Conservation (phyloP, 2,797 vertebrate species). For the Menidia menidia region DNA sequence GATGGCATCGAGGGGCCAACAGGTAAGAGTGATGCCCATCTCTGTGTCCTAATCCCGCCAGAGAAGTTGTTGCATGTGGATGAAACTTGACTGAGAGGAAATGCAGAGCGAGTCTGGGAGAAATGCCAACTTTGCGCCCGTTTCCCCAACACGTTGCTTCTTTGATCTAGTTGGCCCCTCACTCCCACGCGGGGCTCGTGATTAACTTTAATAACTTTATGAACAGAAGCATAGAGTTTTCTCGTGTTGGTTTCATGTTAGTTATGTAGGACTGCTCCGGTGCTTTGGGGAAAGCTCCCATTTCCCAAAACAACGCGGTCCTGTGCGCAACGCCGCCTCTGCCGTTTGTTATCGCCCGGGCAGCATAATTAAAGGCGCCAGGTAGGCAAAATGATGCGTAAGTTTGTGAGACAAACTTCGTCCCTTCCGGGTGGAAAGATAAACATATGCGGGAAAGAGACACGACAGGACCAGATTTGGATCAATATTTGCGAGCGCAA, state of each 20-base stretch:
- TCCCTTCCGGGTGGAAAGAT: not conserved
- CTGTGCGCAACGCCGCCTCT: conserved; percentile 17
- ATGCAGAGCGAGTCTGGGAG: conserved; percentile 52
- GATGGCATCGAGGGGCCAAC: conserved; percentile 87
- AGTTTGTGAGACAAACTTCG: conserved; percentile 29
- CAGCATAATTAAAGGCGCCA: conserved; percentile 36
- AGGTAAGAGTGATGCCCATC: conserved; percentile 74
- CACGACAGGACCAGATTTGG: not conserved
- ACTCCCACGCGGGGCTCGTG: not conserved
- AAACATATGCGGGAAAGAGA: too few relatives aligned
- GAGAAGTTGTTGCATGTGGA: conserved; percentile 51
- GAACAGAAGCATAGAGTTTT: conserved; percentile 34
- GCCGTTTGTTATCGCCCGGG: not conserved
- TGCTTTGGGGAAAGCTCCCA: conserved; percentile 23
- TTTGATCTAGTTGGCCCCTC: conserved; percentile 21
- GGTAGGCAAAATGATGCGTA: conserved; percentile 23
- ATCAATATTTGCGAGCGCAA: conserved; percentile 32
- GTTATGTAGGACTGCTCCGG: conserved; percentile 9
- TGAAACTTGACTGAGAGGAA: conserved; percentile 44
- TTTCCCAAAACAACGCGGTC: conserved; percentile 49
- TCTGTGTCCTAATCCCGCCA: conserved; percentile 16
- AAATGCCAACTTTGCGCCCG: conserved; percentile 64
- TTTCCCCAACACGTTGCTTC: conserved; percentile 29
- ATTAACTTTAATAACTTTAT: conserved; percentile 26
- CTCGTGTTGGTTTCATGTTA: not conserved